Percentiles rank a stretch among this genome's conserved stretches.
These are phyloP conservation scores for Montipora sp. DNA, from an alignment of 64 coral and sea anemone genomes.

Conservation along the genomic window DNA sequence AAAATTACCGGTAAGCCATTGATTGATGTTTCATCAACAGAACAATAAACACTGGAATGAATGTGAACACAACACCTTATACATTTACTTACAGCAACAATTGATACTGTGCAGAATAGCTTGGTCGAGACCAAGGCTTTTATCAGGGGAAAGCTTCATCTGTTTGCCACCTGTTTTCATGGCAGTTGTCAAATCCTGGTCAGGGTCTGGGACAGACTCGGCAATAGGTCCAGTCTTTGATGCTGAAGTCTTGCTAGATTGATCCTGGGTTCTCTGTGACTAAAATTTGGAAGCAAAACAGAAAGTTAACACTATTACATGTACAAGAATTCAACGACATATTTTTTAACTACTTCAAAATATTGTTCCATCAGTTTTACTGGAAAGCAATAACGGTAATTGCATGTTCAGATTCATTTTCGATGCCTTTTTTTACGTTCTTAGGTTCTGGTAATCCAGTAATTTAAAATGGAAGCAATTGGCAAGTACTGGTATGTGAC, in stretches of 20 bases:
- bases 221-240: slow-evolving; percentile 46
- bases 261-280: slow-evolving; percentile 88
- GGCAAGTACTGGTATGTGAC: too few relatives aligned
- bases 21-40: too few relatives aligned
- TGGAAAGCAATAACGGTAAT: too few relatives aligned
- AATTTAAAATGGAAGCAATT: too few relatives aligned
- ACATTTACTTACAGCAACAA: slow-evolving; percentile 77
- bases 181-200: slow-evolving; percentile 48
- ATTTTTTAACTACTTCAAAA: too few relatives aligned
- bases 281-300: neutral
- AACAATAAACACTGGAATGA: neutral
- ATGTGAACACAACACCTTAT: neutral
- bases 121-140: slow-evolving; percentile 91
- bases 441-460: too few relatives aligned
- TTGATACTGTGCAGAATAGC: slow-evolving; percentile 92
- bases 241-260: slow-evolving; percentile 60
- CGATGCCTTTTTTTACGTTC: too few relatives aligned
- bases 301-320: neutral
- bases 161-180: slow-evolving; percentile 61
- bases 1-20: too few relatives aligned
- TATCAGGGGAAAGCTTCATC: slow-evolving; percentile 71
- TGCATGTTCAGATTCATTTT: too few relatives aligned
- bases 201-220: slow-evolving; percentile 69
- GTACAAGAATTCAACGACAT: too few relatives aligned
- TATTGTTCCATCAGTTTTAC: too few relatives aligned